Evolutionary conservation across 2,888 invertebrate genomes (phyloP), one percentile per base, ranked within the genome.

Genomic region (Lordiphosa andalusiaca): DNA sequence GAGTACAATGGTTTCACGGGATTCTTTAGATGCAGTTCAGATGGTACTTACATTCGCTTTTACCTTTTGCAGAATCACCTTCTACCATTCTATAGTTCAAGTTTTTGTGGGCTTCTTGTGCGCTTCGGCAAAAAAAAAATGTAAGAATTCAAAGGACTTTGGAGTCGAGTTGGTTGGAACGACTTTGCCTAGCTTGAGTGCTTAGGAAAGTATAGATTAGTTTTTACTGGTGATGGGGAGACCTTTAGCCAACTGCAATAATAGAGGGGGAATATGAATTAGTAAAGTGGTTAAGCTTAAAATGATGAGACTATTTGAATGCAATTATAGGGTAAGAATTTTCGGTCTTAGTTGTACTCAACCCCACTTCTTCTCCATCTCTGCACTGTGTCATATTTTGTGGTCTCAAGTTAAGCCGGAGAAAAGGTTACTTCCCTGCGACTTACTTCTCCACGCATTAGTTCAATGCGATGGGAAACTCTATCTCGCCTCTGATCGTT

Each of bases 71-170:
- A 91, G 93, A 92, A 92, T 94, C 95, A 94, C 94, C 93, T 94
- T 95, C 95, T 95, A 95, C 95, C 95, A 95, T 95, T 94, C 95
- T 95, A 95, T 91, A 91, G 90, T 91, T 91, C 92, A 90, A 90
- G 90, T 87, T 85, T 75, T 86, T 77, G 67, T 78, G 86, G 74
- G 72, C 81, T 71, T 84, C 80, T 85, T 86, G 74, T 85, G 84
- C 85, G 81, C 86, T 86, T 80, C 85, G 80, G 69, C 69, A 83
- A 77, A 71, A 68, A 71, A 68, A 42, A 71, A 74, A 65, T 64
- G 23, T 38, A 48, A 36, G 52, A 62, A 50, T 64, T 56, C 33
- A 40, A 36, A 51, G 36, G 23, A 44, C 21, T 44, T 52, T 6
- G 39, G 37, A 23, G 47, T 53, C 53, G 55, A 50, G n/a, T 39